Conservation (phyloP, 2,888 invertebrate species). For the Synanthedon andrenaeformis region DNA sequence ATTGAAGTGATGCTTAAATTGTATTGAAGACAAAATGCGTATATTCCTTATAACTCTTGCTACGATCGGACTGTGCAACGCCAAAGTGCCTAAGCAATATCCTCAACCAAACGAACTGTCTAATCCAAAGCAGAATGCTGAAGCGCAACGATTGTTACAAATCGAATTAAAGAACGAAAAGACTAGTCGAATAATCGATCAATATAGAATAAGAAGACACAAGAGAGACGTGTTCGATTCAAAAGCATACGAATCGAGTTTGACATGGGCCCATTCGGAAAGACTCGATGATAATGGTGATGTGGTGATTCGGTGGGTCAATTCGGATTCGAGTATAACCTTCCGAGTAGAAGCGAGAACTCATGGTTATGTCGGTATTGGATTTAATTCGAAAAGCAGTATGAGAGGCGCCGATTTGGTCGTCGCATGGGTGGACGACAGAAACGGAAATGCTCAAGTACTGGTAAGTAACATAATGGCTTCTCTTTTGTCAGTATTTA, state of each 20-base stretch:
- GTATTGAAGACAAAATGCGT: constrained; percentile 39
- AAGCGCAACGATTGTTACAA: constrained; percentile 35
- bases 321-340: constrained; percentile 81
- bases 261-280: constrained; percentile 73
- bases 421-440: constrained; percentile 89
- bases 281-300: constrained; percentile 67
- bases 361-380: constrained; percentile 87
- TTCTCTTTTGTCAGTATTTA: not conserved
- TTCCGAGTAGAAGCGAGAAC: constrained; percentile 88
- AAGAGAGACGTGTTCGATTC: constrained; percentile 56
- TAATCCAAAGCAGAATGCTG: constrained; percentile 37
- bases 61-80: constrained; percentile 50
- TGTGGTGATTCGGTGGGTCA: constrained; percentile 76
- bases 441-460: constrained; percentile 75
- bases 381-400: constrained; percentile 84
- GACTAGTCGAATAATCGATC: constrained; percentile 48
- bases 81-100: constrained; percentile 45
- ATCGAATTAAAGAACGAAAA: constrained; percentile 43
- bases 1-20: constrained; percentile 38
- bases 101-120: constrained; percentile 39
- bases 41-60: constrained; percentile 32
- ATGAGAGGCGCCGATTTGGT: constrained; percentile 89
- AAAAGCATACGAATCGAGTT: constrained; percentile 50
- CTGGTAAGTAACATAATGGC: constrained; percentile 73
- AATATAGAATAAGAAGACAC: constrained; percentile 44